A percentile compares a stretch with the other conserved stretches of the same genome.
Conservation (phyloP, 2,888 invertebrate species). For the Ephialtes manifestator region DNA sequence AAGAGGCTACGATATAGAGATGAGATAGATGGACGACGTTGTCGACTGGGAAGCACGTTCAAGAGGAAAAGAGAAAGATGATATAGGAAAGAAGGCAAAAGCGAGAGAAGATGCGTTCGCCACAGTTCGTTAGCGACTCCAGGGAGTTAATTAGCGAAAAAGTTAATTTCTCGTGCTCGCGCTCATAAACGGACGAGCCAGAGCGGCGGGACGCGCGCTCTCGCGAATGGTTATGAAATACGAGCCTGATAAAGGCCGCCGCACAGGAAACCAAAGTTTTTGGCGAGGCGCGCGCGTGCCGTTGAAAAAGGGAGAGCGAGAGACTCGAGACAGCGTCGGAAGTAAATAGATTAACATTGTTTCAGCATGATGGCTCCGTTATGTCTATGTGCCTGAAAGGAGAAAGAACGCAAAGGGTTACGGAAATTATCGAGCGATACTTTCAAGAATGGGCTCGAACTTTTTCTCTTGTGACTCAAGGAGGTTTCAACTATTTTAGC, state of each 20-base stretch:
- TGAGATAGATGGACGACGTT: constrained; percentile 51
- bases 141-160: constrained; percentile 85
- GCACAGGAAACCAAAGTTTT: constrained; percentile 81
- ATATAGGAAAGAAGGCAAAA: constrained; percentile 48
- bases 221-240: constrained; percentile 80
- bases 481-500: neutral
- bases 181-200: constrained; percentile 81
- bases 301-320: constrained; percentile 55
- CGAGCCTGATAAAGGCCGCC: constrained; percentile 84
- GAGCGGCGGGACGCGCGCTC: constrained; percentile 59
- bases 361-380: constrained; percentile 74
- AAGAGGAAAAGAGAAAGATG: constrained; percentile 2
- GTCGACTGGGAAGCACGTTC: constrained; percentile 1
- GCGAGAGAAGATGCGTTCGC: constrained; percentile 74
- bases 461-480: neutral
- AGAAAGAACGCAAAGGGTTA: constrained; percentile 34
- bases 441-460: neutral
- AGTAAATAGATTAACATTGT: constrained; percentile 83
- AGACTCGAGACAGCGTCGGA: constrained; percentile 72
- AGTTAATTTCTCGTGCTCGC: constrained; percentile 83
- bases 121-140: constrained; percentile 83
- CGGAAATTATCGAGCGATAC: constrained; percentile 27
- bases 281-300: constrained; percentile 67
- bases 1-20: constrained; percentile 37
- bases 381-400: constrained; percentile 9